Evolutionary conservation across 2,113 vertebrate genomes (phyloP), one percentile per base, ranked within the genome.

Genomic region (Polyodon spathula): DNA sequence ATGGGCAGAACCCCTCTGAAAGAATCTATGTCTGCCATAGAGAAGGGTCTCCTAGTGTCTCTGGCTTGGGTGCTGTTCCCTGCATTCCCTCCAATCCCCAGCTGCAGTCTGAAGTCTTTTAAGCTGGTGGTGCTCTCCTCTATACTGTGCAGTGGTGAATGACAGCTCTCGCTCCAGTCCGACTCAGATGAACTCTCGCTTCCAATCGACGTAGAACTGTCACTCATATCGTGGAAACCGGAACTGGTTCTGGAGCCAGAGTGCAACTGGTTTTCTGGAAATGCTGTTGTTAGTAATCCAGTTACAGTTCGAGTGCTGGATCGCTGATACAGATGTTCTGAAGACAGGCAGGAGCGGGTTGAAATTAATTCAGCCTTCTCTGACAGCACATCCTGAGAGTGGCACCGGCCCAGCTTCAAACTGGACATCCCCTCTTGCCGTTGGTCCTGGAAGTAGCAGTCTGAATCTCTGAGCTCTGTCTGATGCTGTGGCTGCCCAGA

Each of bases 191-290:
- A 38, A 9, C 12, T 59, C 46, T 40, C 43, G 58, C 61, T 62
- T 15, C 39, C 37, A 40, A 68, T 61, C 1, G 65, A 64, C 16
- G 58, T 56, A 38, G 37, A 6, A 3, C 37, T 37, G n/a, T 38
- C 56, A 10, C 60, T 17, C 44, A 56, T 54, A 12, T 65, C 67
- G 8, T 56, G 70, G 56, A 73, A 73, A 9, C 74, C 74, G 16
- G 74, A 71, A 64, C 67, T 76, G 43, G 66, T 10, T 37, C 60
- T 48, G 15, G 74, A 70, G 41, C 8, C 27, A 6, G 48, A 55
- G 54, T 57, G 40, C 2, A 63, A 40, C 40, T 58, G 38, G 60
- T 27, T 42, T 37, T 41, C 59, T 27, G 27, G 27, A 27, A 27
- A 27, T 27, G 27, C 27, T 27, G 27, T 27, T 27, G 27, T 27